Conservation (phyloP, 92 coral and sea anemone species). For the Epizoanthus fatuus region DNA sequence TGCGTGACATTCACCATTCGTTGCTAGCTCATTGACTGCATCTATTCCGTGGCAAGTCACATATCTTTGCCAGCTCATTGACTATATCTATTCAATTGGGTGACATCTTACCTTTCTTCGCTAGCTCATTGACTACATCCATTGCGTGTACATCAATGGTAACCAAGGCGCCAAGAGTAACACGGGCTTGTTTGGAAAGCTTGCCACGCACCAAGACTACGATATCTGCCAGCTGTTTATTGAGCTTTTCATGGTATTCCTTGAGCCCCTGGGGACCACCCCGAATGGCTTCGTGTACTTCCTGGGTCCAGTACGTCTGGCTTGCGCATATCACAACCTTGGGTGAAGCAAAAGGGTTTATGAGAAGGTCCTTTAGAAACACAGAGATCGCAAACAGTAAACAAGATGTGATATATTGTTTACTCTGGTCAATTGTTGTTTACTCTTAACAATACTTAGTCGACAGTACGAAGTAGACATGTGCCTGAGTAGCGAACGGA, state of each 20-base stretch:
- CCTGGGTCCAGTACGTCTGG: slow-evolving; percentile 99
- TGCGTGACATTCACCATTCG: slow-evolving; percentile 58
- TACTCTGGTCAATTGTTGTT: too few relatives aligned
- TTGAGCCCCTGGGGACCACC: slow-evolving; percentile 97
- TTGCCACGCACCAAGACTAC: slow-evolving; percentile 99
- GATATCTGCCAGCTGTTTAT: slow-evolving; percentile 94
- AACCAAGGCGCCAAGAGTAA: slow-evolving; percentile 97
- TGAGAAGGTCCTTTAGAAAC: not conserved
- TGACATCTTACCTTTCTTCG: slow-evolving; percentile 76
- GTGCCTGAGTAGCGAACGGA: too few relatives aligned
- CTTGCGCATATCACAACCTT: slow-evolving; percentile 97
- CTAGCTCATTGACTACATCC: slow-evolving; percentile 97
- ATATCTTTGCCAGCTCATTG: slow-evolving; percentile 79
- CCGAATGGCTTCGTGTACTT: slow-evolving; percentile 98
- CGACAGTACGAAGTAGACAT: too few relatives aligned
- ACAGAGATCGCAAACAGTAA: not conserved
- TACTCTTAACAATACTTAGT: too few relatives aligned
- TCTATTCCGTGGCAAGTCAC: too few relatives aligned
- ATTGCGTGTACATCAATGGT: slow-evolving; percentile 99
- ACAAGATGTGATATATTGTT: not conserved
- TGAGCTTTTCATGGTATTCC: slow-evolving; percentile 93
- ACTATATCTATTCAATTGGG: slow-evolving; percentile 85
- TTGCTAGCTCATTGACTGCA: too few relatives aligned
- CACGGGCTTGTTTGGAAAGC: slow-evolving; percentile 97
- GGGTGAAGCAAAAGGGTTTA: not conserved